These are phyloP conservation scores for Brachypteracias leptosomus DNA, from an alignment of 2,113 vertebrate genomes.

Conservation along the genomic window DNA sequence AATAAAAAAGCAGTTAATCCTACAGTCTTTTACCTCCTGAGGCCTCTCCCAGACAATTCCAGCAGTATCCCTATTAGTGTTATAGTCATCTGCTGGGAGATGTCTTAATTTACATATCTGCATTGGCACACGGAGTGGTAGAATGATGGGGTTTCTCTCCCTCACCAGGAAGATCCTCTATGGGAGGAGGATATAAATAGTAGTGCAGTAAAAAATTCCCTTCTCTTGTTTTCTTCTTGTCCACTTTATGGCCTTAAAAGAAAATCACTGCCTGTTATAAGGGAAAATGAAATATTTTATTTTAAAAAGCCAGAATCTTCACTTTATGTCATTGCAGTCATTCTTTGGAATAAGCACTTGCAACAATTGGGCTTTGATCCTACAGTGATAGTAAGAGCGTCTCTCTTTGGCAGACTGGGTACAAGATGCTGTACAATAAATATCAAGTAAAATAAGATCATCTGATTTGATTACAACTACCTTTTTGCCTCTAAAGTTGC, in stretches of 20 bases:
- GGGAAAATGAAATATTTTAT: not conserved
- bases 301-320: not conserved
- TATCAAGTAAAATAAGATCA: not conserved
- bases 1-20: not conserved
- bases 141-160: not conserved
- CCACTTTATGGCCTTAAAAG: not conserved
- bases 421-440: not conserved
- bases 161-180: not conserved
- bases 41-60: constrained; percentile 14
- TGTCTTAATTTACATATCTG: constrained; percentile 15
- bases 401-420: not conserved
- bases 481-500: not conserved
- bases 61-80: not conserved
- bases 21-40: not conserved
- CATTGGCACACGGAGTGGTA: not conserved
- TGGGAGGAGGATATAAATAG: not conserved
- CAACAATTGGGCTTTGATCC: not conserved
- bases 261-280: not conserved
- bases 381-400: not conserved
- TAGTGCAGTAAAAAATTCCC: not conserved
- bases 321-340: not conserved
- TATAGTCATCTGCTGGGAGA: not conserved
- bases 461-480: not conserved
- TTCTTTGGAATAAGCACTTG: not conserved
- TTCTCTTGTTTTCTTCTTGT: not conserved